A percentile compares a stretch with the other conserved stretches of the same genome.
Conservation (phyloP, 2,113 vertebrate genomes). For the Daphoenositta chrysoptera region DNA sequence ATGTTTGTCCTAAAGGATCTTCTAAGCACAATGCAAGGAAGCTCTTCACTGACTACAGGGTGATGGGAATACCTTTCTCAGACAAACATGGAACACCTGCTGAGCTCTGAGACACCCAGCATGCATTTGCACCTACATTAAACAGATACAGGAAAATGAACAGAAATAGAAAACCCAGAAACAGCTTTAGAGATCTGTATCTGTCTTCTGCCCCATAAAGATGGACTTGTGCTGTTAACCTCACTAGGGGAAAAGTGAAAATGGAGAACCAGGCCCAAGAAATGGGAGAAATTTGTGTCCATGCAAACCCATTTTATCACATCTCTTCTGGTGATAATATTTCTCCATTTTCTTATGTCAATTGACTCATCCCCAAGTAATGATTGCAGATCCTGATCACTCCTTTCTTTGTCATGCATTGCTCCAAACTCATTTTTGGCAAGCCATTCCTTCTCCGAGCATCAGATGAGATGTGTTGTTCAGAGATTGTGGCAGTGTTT, state of each 20-base stretch:
- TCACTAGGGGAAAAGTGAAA: neutral
- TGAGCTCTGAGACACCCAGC: neutral
- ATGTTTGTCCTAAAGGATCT: neutral
- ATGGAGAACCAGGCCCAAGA: neutral
- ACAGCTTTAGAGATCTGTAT: neutral
- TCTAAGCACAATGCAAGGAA: neutral
- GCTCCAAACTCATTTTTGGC: neutral
- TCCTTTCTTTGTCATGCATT: neutral
- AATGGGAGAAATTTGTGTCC: neutral
- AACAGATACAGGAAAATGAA: neutral
- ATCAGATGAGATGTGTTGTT: neutral
- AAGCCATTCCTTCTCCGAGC: neutral
- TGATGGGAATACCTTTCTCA: neutral
- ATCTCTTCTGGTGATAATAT: neutral
- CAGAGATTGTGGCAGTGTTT: neutral
- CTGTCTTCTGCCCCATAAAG: neutral
- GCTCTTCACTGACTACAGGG: neutral
- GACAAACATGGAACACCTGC: neutral
- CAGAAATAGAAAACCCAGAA: neutral
- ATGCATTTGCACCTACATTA: neutral
- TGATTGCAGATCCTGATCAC: neutral
- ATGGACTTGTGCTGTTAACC: neutral
- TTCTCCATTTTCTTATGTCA: neutral
- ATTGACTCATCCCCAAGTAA: neutral
- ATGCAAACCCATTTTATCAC: neutral